Evolutionary conservation across 2,113 vertebrate genomes (phyloP), one percentile per base, ranked within the genome.

Genomic region (Hiodon alosoides): DNA sequence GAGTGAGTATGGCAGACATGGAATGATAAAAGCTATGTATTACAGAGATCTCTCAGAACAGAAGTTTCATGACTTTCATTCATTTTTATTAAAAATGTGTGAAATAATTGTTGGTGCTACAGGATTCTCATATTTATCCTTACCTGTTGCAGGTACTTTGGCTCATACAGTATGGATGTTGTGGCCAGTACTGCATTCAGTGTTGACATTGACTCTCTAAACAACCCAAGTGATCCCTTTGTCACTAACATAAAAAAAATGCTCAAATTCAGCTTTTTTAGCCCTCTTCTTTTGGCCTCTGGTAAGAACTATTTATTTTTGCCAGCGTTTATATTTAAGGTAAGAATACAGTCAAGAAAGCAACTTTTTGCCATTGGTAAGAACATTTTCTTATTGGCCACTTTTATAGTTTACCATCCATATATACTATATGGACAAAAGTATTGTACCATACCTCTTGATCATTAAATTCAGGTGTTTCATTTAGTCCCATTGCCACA

Each of bases 131-230:
- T 31, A 31, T 31, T 31, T 31, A 2, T 31, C 31, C 31, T 31
- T 31, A 31, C 31, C 31, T 31, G 31, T 31, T 31, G 0, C 31
- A 31, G 31, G 31, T 31, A 31, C 31, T 92, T 97, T 69, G 94
- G 94, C 9, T 86, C 91, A 0, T 97, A 94, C 81, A 93, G 92
- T 79, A 91, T 94, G 93, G 93, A 96, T 0, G 89, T 95, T 0
- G 84, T 95, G 66, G 89, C 90, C 7, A 91, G 93, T 76, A 94
- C 91, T 3, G 89, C 93, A 0, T 97, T 97, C 2, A 94, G 95
- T 52, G 90, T 96, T 11, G 91, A 94, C 17, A 77, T 94, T 0
- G 90, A 97, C 76, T 95, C 94, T 7, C 88, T 95, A 74, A 95
- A 92, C 84, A 90, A 91, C 71, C 93, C 94, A 8, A 80, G 89